Percentiles rank a stretch among this genome's conserved stretches.
These are phyloP conservation scores for Zelleria hepariella DNA, from an alignment of 2,888 invertebrate genomes.

Conservation along the genomic window DNA sequence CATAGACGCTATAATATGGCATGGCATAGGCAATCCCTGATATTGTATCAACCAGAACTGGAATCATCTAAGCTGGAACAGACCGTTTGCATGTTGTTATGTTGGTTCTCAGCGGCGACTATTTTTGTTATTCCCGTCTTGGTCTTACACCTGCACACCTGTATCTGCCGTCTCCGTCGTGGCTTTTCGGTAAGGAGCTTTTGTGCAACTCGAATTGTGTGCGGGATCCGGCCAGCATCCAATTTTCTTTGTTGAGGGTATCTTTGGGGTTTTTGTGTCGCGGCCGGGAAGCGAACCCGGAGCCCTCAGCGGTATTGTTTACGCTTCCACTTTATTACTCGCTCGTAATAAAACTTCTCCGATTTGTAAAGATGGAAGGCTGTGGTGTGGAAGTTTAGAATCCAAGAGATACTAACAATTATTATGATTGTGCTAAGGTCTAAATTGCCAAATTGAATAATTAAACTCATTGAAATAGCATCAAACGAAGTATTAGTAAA, in stretches of 20 bases:
- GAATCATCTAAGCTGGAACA: too few relatives aligned
- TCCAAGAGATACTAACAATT: too few relatives aligned
- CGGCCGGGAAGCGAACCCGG: not conserved
- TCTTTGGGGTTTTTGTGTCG: not conserved
- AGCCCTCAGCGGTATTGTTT: not conserved
- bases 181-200: not conserved
- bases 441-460: too few relatives aligned
- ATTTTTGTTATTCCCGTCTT: not conserved
- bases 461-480: too few relatives aligned
- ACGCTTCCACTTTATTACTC: not conserved
- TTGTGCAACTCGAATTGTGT: constrained; percentile 2
- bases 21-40: too few relatives aligned
- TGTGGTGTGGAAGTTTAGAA: too few relatives aligned
- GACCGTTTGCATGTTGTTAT: too few relatives aligned
- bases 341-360: not conserved
- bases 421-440: too few relatives aligned
- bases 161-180: not conserved
- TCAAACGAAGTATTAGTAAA: not conserved
- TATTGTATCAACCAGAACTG: too few relatives aligned
- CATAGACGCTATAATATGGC: too few relatives aligned
- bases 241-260: not conserved
- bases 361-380: too few relatives aligned
- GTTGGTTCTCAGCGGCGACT: not conserved
- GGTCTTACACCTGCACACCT: not conserved
- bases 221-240: not conserved